phyloP scores from a whole-genome alignment of 2,113 vertebrate genomes.

The Cathartes aura region DNA sequence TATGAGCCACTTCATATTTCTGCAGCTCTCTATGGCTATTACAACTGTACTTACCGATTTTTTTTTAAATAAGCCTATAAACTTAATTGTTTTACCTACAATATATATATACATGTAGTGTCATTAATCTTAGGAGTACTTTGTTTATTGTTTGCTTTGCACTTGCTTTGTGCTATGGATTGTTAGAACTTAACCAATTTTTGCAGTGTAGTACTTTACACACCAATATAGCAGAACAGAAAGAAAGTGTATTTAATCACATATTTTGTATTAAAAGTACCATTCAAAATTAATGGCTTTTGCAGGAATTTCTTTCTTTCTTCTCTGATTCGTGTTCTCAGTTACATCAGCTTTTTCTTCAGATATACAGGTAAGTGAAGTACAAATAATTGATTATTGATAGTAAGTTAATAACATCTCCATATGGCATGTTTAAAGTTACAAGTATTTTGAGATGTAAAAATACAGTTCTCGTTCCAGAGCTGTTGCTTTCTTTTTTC shows the following conservation, averaged over 20 bases:
- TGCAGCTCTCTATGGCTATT: not conserved
- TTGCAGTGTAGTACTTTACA: not conserved
- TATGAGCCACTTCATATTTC: not conserved
- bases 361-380: slow-evolving; percentile 85
- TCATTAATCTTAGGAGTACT: not conserved
- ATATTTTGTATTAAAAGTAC: not conserved
- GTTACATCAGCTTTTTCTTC: slow-evolving; percentile 89
- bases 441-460: not conserved
- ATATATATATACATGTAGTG: not conserved
- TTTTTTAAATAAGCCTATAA: not conserved
- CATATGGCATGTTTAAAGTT: not conserved
- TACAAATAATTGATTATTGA: not conserved
- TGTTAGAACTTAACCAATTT: not conserved
- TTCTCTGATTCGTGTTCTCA: slow-evolving; percentile 79
- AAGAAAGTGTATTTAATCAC: not conserved
- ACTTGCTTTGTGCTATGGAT: not conserved
- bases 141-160: not conserved
- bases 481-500: not conserved
- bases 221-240: not conserved
- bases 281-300: slow-evolving; percentile 1
- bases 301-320: slow-evolving; percentile 90
- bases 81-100: not conserved
- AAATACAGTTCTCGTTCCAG: not conserved
- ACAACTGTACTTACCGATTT: not conserved
- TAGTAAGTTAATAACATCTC: not conserved